A percentile compares a stretch with the other conserved stretches of the same genome.
Conservation (phyloP, 2,113 vertebrate genomes). For the Chunga burmeisteri region DNA sequence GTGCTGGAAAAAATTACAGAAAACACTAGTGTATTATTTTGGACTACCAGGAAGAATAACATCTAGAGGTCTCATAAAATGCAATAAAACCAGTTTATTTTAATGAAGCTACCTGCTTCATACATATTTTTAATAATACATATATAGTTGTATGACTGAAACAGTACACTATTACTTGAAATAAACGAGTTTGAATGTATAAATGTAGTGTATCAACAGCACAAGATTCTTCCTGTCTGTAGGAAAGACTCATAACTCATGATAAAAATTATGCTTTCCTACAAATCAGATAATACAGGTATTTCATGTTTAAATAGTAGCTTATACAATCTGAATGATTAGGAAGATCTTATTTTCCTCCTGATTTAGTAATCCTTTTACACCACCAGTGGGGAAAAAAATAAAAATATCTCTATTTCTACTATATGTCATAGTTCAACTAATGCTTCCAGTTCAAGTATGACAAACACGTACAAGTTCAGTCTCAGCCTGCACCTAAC, state of each 20-base stretch:
- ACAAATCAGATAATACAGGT: background rate
- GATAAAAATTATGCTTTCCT: background rate
- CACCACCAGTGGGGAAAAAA: background rate
- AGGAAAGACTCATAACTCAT: background rate
- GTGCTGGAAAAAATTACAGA: background rate
- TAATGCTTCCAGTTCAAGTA: background rate
- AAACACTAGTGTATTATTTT: background rate
- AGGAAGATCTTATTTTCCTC: background rate
- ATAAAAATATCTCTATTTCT: background rate
- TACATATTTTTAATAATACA: background rate
- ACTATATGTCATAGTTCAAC: background rate
- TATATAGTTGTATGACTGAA: background rate
- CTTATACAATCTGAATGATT: background rate
- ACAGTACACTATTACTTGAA: background rate
- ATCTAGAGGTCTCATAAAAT: background rate
- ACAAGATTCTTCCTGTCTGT: background rate
- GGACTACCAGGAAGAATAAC: background rate
- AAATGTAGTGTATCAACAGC: background rate
- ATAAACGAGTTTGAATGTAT: background rate
- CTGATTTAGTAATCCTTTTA: background rate
- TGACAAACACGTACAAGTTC: fast-evolving
- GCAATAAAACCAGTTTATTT: too few relatives aligned
- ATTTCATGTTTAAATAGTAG: background rate
- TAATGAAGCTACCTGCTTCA: background rate
- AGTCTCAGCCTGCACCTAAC: background rate